Evolutionary conservation across 2,888 invertebrate species (phyloP).

Genomic region (Panopea generosa): DNA sequence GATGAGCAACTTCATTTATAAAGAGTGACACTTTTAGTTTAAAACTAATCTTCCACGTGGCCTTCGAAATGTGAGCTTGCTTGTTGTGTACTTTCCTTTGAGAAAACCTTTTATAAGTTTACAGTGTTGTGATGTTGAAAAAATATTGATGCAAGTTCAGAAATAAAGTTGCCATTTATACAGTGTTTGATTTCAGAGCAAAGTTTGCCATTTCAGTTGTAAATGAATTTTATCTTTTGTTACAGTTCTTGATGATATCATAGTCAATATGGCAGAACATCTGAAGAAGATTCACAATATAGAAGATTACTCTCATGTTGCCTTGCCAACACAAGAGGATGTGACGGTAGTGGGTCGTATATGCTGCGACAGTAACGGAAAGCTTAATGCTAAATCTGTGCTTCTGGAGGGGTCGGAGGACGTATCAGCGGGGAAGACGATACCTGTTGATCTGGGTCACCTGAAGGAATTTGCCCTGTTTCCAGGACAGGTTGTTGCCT

Average conservation of each 20-base stretch:
- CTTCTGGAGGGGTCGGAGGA: slow-evolving; percentile 89
- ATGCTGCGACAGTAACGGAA: slow-evolving; percentile 91
- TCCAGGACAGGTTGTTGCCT: slow-evolving; percentile 92
- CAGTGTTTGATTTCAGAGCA: too few relatives aligned
- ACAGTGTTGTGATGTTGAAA: too few relatives aligned
- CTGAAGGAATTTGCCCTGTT: slow-evolving; percentile 90
- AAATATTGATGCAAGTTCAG: too few relatives aligned
- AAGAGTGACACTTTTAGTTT: too few relatives aligned
- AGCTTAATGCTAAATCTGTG: slow-evolving; percentile 90
- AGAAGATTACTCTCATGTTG: slow-evolving; percentile 82
- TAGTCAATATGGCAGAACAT: slow-evolving; percentile 85
- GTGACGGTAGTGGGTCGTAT: slow-evolving; percentile 90
- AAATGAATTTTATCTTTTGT: too few relatives aligned
- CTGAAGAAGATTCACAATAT: slow-evolving; percentile 82
- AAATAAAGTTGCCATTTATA: too few relatives aligned
- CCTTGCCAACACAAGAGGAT: slow-evolving; percentile 84
- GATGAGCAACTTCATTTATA: too few relatives aligned
- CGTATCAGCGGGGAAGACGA: slow-evolving; percentile 81
- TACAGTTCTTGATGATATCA: slow-evolving; percentile 84
- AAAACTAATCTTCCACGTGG: too few relatives aligned
- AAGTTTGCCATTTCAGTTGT: too few relatives aligned
- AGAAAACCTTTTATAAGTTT: too few relatives aligned
- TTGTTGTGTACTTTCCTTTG: too few relatives aligned
- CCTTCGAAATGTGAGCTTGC: too few relatives aligned
- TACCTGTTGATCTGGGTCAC: slow-evolving; percentile 86